Evolutionary conservation across 2,113 vertebrate species (phyloP), one percentile per base, ranked within the genome.

Genomic region (Jacana jacana): DNA sequence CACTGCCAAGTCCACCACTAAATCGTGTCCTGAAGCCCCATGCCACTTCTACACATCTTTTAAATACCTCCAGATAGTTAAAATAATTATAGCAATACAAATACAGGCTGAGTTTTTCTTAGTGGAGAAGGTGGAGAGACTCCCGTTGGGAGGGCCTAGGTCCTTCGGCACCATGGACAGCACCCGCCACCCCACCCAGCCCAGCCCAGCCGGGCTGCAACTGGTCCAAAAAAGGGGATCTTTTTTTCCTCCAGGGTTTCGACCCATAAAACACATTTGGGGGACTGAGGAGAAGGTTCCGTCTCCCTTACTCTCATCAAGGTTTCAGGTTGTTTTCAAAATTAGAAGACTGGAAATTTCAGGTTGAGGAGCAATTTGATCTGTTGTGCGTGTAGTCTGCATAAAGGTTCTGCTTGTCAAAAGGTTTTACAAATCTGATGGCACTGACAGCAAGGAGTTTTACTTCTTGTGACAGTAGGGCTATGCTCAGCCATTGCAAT

Each of bases 51-150:
- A 31, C 39, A 20, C 3, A 65, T 31, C 63, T 65, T 31, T 44
- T 65, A 22, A 22, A 44, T 31, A 65, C 19, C 19, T 44, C 27
- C 63, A 65, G 40, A 40, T 31, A 33, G 31, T 44, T 65, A 23
- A 65, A 42, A 16, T 14, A 42, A 10, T 65, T 24, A 17, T 30
- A 68, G 48, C 2, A 83, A n/a, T 11, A 40, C 6, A 70, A 83
- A n/a, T 11, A 40, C 6, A 70, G 28, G 3, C 8, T 40, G 64
- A 57, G 11, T 15, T 81, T 79, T 82, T 48, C 22, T 80, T n/a
- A 1, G 10, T 2, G 44, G 4, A 20, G 6, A 4, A 1, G 1
- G 4, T n/a, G n/a, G n/a, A n/a, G n/a, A n/a, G n/a, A n/a, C n/a
- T n/a, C n/a, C n/a, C n/a, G n/a, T n/a, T n/a, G n/a, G n/a, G n/a